These are phyloP conservation scores for Scortum barcoo DNA, from an alignment of 2,113 vertebrate genomes.

Conservation along the genomic window DNA sequence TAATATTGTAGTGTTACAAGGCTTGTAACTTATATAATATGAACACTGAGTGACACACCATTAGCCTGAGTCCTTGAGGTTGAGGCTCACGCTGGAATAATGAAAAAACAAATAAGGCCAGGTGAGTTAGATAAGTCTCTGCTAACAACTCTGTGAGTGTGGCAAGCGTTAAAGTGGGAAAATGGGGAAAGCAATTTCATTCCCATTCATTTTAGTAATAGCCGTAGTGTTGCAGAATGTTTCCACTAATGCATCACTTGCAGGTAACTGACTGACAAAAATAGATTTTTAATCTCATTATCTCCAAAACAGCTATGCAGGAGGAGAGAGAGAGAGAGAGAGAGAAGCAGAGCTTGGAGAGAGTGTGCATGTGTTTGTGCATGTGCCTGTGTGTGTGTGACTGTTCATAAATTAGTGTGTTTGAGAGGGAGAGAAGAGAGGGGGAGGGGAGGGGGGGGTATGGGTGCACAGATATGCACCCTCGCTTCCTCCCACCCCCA, in stretches of 20 bases:
- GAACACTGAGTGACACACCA: not conserved
- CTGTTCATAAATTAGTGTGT: conserved; percentile 34
- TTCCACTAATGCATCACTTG: conserved; percentile 60
- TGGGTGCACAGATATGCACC: conserved; percentile 47
- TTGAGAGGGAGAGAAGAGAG: conserved; percentile 43
- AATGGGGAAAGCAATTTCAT: conserved; percentile 33
- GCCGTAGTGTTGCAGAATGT: conserved; percentile 39
- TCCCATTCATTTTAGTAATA: conserved; percentile 52
- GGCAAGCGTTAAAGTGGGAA: conserved; percentile 38
- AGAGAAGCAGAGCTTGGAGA: conserved; percentile 10
- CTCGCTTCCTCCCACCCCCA: conserved; percentile 51
- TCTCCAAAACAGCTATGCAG: conserved; percentile 55
- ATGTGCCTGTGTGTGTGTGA: conserved; percentile 18
- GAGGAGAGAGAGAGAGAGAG: conserved; percentile 13
- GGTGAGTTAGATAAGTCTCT: conserved; percentile 38
- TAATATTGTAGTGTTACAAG: not conserved
- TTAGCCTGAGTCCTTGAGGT: not conserved
- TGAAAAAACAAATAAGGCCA: conserved; percentile 19
- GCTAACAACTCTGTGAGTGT: conserved; percentile 40
- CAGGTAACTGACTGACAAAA: conserved; percentile 61
- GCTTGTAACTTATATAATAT: conserved; percentile 16
- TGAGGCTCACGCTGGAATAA: not conserved
- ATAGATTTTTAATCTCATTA: conserved; percentile 74
- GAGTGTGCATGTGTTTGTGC: not conserved
- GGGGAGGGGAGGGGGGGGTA: not conserved